These are phyloP conservation scores for Melanostoma scalare DNA, from an alignment of 2,888 invertebrate species.

Conservation along the genomic window DNA sequence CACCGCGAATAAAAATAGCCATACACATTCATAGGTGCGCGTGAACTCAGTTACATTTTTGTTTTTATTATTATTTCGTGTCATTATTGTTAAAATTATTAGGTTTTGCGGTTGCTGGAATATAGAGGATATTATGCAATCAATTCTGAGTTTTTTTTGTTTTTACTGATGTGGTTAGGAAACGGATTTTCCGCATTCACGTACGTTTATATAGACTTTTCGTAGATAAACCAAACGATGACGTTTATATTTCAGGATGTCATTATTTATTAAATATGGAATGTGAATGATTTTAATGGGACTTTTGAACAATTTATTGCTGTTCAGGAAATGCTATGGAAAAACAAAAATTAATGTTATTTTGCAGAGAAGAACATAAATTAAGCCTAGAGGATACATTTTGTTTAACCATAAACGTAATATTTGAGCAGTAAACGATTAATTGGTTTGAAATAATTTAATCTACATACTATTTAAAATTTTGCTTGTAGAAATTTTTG, in stretches of 20 bases:
- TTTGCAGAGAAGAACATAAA: not conserved
- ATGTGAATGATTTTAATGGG: constrained; percentile 35
- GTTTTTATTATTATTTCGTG: constrained; percentile 52
- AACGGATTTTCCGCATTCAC: constrained; percentile 42
- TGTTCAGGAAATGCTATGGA: constrained; percentile 18
- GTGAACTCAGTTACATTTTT: constrained; percentile 8
- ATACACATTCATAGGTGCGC: not conserved
- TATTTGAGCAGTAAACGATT: too few relatives aligned
- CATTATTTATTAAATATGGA: constrained; percentile 55
- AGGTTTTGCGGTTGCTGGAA: constrained; percentile 52
- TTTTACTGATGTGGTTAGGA: constrained; percentile 50
- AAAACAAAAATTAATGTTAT: constrained; percentile 20
- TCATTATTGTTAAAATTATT: constrained; percentile 57
- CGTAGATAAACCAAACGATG: constrained; percentile 51
- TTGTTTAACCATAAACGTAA: too few relatives aligned
- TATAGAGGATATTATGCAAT: constrained; percentile 48
- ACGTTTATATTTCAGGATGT: constrained; percentile 59
- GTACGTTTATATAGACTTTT: constrained; percentile 5
- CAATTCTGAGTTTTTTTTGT: constrained; percentile 45
- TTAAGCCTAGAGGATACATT: too few relatives aligned
- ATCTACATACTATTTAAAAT: too few relatives aligned
- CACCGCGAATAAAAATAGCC: not conserved
- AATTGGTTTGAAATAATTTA: too few relatives aligned
- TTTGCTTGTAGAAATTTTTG: too few relatives aligned
- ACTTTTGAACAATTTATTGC: constrained; percentile 36